phyloP scores from a whole-genome alignment of 1,140 invertebrate genomes.

The Drosophila novamexicana region DNA sequence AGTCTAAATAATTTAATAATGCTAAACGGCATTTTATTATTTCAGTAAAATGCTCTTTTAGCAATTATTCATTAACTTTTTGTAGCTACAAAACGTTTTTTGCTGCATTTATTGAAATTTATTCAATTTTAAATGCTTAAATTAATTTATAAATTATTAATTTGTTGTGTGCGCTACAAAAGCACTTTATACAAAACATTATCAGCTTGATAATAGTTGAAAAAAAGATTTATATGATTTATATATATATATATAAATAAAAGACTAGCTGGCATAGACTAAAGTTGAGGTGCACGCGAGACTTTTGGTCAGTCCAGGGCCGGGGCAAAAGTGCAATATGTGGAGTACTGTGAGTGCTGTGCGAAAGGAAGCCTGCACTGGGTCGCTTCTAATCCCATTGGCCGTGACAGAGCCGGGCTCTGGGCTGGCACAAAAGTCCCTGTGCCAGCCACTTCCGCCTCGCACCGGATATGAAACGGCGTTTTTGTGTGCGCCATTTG shows the following conservation, averaged over 20 bases:
- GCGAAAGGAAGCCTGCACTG: slow-evolving; percentile 10
- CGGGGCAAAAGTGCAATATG: background rate
- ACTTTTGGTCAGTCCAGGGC: background rate
- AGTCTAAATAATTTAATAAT: no score
- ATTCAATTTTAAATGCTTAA: background rate
- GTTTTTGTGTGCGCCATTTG: slow-evolving; percentile 64
- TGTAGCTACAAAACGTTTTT: background rate
- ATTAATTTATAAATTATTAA: background rate
- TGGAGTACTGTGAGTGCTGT: background rate
- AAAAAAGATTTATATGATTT: no score
- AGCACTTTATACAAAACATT: background rate
- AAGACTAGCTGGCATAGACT: background rate
- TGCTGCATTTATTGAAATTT: background rate
- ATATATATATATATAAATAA: no score
- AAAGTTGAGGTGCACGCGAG: background rate
- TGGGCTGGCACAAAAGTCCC: slow-evolving; percentile 50
- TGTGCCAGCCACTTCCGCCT: slow-evolving; percentile 67
- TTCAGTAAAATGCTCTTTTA: no score
- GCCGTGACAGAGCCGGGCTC: slow-evolving; percentile 57
- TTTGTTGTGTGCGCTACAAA: background rate
- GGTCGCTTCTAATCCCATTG: slow-evolving; percentile 39
- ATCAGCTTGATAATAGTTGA: no score
- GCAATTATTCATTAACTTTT: background rate
- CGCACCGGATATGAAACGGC: slow-evolving; percentile 75
- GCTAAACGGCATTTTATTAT: no score